Evolutionary conservation across 2,113 vertebrate genomes (phyloP).

Genomic region (Cheirogaleus medius): DNA sequence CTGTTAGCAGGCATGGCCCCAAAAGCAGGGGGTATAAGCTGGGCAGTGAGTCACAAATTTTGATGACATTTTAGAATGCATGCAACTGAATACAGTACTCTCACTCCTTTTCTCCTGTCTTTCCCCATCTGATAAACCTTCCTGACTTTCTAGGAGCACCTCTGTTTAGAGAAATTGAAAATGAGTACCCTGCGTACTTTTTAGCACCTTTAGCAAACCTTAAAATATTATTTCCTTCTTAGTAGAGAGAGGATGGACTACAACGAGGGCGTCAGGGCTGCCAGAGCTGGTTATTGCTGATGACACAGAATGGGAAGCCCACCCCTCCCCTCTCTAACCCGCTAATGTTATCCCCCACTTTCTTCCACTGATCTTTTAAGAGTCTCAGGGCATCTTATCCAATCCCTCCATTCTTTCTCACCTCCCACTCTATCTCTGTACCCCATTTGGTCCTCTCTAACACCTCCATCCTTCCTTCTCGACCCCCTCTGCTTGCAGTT

Average conservation of each 20-base stretch:
- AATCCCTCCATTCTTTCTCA: not conserved
- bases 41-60: not conserved
- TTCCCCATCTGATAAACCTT: not conserved
- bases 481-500: not conserved
- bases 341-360: not conserved
- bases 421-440: not conserved
- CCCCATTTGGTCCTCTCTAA: not conserved
- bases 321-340: not conserved
- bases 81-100: not conserved
- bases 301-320: not conserved
- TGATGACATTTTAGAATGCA: not conserved
- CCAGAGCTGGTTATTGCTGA: not conserved
- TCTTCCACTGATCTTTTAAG: not conserved
- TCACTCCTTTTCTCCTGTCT: not conserved
- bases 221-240: not conserved
- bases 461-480: not conserved
- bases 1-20: not conserved
- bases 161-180: not conserved
- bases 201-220: not conserved
- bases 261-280: not conserved
- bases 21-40: not conserved
- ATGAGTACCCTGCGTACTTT: not conserved
- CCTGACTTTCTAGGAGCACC: not conserved
- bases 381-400: not conserved
- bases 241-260: not conserved